A percentile compares a stretch with the other conserved stretches of the same genome.
Conservation (phyloP, 2,113 vertebrate species). For the Eulemur rufifrons region DNA sequence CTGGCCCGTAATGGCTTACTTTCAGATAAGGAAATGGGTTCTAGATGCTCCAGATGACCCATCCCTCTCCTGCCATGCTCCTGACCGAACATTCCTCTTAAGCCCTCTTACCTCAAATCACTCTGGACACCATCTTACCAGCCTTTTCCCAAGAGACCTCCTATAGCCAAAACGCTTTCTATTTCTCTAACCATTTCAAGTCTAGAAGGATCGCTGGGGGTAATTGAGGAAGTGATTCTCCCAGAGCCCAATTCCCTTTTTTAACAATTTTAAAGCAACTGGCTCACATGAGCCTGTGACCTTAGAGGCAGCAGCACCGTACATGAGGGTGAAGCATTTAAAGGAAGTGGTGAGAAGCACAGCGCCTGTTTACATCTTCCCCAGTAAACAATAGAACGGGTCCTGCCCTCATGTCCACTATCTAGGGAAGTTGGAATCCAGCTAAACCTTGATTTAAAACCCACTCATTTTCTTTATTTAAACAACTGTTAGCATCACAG, state of each 20-base stretch:
- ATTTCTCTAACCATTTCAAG: constrained; percentile 14
- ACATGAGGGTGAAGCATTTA: background rate
- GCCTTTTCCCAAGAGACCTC: background rate
- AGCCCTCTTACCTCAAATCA: background rate
- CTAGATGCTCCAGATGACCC: background rate
- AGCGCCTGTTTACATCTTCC: background rate
- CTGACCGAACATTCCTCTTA: background rate
- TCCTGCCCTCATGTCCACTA: background rate
- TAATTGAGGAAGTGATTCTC: background rate
- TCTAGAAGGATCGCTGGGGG: background rate
- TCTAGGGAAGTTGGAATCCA: background rate
- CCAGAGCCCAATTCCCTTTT: background rate
- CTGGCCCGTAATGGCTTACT: background rate
- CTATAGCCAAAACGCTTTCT: background rate
- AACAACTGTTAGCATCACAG: background rate
- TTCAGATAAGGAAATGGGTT: constrained; percentile 6
- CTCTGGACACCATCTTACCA: background rate
- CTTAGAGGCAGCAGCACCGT: background rate
- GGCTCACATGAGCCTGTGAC: background rate
- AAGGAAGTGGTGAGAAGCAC: background rate
- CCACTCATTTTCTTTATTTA: background rate
- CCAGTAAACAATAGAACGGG: background rate
- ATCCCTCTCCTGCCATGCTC: background rate
- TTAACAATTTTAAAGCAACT: background rate
- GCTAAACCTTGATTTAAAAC: background rate